These are phyloP conservation scores for Cheumatopsyche charites DNA, from an alignment of 1,140 invertebrate genomes.

Conservation along the genomic window DNA sequence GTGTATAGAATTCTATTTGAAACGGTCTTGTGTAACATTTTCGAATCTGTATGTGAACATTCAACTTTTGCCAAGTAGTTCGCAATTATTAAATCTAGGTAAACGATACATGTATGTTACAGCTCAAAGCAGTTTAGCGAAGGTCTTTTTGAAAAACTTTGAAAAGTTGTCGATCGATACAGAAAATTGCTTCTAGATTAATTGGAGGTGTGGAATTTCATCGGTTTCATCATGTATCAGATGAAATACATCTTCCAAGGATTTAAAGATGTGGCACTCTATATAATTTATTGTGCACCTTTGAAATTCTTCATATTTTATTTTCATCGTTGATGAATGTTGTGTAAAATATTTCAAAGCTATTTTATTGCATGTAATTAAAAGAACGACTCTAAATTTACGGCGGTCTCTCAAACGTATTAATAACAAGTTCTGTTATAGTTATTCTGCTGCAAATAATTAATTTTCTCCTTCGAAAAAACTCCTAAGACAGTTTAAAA, in stretches of 20 bases:
- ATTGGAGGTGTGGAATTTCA: no score
- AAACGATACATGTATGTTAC: slow-evolving; percentile 1
- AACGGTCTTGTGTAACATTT: no score
- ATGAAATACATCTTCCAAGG: no score
- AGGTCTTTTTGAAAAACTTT: slow-evolving; percentile 14
- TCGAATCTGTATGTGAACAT: no score
- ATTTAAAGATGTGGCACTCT: no score
- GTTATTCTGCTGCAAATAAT: slow-evolving; percentile 11
- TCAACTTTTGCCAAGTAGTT: no score
- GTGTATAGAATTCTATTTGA: no score
- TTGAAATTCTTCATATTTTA: no score
- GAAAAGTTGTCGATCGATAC: not conserved
- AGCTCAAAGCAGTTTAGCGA: slow-evolving; percentile 5
- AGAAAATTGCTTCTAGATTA: not conserved
- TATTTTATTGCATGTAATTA: not conserved
- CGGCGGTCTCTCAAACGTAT: not conserved
- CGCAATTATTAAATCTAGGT: slow-evolving; percentile 17
- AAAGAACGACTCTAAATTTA: not conserved
- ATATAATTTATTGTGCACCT: no score
- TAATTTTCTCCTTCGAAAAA: slow-evolving; percentile 1
- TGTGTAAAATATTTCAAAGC: not conserved
- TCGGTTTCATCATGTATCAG: no score
- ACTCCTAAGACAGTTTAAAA: slow-evolving; percentile 18
- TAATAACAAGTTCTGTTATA: slow-evolving; percentile 19
- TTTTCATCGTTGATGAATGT: not conserved